phyloP scores from a whole-genome alignment of 1,140 invertebrate genomes.

The Danaus melanippus region DNA sequence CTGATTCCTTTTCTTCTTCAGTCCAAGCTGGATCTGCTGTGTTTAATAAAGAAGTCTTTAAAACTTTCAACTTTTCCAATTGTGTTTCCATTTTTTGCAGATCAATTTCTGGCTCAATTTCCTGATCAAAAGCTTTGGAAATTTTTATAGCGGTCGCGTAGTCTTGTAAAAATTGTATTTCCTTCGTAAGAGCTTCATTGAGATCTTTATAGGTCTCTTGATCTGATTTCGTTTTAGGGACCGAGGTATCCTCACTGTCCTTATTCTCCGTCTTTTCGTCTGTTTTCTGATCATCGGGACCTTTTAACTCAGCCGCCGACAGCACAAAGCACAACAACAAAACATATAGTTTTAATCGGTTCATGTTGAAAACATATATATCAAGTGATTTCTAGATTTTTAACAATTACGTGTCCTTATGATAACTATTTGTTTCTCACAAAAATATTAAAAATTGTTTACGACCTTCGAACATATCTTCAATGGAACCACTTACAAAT shows the following conservation, averaged over 20 bases:
- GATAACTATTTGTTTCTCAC: constrained; percentile 3
- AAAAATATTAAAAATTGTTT: no score
- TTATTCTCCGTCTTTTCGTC: constrained; percentile 35
- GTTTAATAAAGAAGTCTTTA: no score
- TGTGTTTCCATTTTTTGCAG: no score
- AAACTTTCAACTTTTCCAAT: no score
- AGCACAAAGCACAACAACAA: constrained; percentile 43
- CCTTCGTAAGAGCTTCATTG: constrained; percentile 39
- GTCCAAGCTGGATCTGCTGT: no score
- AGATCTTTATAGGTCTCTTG: constrained; percentile 25
- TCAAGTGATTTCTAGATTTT: constrained; percentile 9
- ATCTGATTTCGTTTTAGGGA: constrained; percentile 12
- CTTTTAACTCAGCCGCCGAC: constrained; percentile 41
- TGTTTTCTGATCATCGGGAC: constrained; percentile 40
- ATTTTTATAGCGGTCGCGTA: constrained; percentile 37
- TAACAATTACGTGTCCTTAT: constrained; percentile 51
- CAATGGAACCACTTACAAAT: constrained; percentile 24
- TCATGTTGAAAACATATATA: constrained; percentile 27
- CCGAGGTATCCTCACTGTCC: constrained; percentile 26
- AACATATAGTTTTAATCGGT: constrained; percentile 35
- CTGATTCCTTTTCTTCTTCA: no score
- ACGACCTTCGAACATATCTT: no score
- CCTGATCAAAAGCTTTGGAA: no score
- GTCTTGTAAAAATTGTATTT: constrained; percentile 38
- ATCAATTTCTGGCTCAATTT: no score